Evolutionary conservation across 2,797 vertebrate species (phyloP).

Genomic region (Typhlichthys subterraneus): DNA sequence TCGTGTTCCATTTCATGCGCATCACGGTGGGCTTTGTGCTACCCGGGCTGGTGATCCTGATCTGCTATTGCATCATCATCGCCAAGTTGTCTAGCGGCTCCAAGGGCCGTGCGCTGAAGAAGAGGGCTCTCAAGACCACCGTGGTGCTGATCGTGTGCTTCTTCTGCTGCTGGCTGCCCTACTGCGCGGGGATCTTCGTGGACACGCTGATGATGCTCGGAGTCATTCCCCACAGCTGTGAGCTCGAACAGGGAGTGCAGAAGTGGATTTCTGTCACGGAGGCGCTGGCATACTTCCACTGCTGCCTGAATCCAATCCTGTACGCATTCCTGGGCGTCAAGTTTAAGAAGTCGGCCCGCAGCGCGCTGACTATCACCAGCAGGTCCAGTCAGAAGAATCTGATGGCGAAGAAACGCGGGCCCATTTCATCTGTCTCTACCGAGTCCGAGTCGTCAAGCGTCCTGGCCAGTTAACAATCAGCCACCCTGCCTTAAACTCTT

Average conservation of each 20-base stretch:
- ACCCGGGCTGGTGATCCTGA: conserved; percentile 91
- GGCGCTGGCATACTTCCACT: conserved; percentile 94
- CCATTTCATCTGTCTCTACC: conserved; percentile 93
- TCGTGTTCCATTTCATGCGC: conserved; percentile 90
- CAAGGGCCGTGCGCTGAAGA: conserved; percentile 89
- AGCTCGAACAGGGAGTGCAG: conserved; percentile 79
- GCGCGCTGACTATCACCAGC: conserved; percentile 84
- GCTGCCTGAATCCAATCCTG: conserved; percentile 96
- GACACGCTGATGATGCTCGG: conserved; percentile 86
- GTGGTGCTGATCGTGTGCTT: conserved; percentile 95
- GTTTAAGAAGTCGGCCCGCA: conserved; percentile 93
- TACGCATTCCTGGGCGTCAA: conserved; percentile 96
- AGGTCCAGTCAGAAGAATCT: conserved; percentile 93
- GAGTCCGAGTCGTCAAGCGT: conserved; percentile 97
- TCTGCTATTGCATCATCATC: conserved; percentile 96
- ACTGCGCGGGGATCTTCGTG: conserved; percentile 87
- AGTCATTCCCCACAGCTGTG: conserved; percentile 79
- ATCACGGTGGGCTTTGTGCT: conserved; percentile 92
- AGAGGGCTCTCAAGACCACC: conserved; percentile 94
- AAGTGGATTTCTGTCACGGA: conserved; percentile 93
- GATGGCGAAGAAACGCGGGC: conserved; percentile 89
- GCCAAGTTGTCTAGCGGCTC: conserved; percentile 84
- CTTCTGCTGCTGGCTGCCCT: conserved; percentile 95
- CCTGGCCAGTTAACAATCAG: conserved; percentile 90
- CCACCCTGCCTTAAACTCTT: too few relatives aligned